Percentiles rank a stretch among this genome's conserved stretches.
phyloP scores from a whole-genome alignment of 2,113 vertebrate genomes.

The Trogon surrucura region DNA sequence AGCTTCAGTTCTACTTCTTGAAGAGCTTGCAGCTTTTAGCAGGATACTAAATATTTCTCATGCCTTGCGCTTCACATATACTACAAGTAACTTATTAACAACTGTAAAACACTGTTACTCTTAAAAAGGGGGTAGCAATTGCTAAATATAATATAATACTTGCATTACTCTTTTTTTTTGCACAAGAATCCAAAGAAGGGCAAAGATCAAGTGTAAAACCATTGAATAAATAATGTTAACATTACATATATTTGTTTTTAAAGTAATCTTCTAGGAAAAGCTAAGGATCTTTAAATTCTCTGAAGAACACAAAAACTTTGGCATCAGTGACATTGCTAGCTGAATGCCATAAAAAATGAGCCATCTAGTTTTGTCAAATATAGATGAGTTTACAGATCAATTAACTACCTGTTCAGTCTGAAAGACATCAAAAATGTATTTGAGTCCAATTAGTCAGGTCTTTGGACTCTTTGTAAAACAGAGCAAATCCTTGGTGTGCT shows the following conservation, averaged over 20 bases:
- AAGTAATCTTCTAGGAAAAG: neutral
- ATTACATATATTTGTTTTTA: neutral
- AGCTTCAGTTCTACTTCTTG: neutral
- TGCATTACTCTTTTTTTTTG: neutral
- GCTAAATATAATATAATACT: neutral
- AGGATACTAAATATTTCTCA: neutral
- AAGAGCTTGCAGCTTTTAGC: neutral
- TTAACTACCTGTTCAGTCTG: neutral
- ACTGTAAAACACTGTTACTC: neutral
- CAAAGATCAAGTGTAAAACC: neutral
- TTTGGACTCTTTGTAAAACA: neutral
- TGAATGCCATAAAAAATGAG: neutral
- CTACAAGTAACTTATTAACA: neutral
- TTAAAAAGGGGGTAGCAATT: neutral
- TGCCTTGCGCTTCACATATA: neutral
- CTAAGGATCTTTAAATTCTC: neutral
- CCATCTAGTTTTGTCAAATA: neutral
- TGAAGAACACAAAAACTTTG: neutral
- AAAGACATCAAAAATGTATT: neutral
- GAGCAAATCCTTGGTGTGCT: neutral
- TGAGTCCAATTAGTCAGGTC: neutral
- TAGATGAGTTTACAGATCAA: neutral
- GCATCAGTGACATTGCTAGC: rapidly evolving
- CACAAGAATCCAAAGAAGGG: neutral
- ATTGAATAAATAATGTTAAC: neutral